Conservation (phyloP, 1,140 invertebrate species). For the Euwallacea similis region DNA sequence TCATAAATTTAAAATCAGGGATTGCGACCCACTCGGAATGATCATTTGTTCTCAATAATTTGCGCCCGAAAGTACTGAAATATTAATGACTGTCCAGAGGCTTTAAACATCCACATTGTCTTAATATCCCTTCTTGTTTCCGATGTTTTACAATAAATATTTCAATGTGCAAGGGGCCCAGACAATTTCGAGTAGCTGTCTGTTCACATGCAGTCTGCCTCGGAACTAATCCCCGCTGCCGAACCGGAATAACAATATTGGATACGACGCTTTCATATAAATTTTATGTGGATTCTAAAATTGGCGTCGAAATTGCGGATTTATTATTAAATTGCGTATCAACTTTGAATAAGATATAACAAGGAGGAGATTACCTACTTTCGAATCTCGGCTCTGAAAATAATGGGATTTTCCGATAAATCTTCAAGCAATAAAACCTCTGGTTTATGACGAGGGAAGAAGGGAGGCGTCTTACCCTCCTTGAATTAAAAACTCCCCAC, state of each 20-base stretch:
- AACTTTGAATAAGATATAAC: constrained; percentile 31
- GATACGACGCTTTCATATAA: constrained; percentile 24
- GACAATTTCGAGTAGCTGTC: no score
- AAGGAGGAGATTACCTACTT: constrained; percentile 23
- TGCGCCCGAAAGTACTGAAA: no score
- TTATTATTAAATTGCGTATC: constrained; percentile 35
- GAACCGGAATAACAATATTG: constrained; percentile 23
- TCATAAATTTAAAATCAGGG: no score
- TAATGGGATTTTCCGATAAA: constrained; percentile 30
- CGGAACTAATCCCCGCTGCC: constrained; percentile 9
- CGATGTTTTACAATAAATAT: constrained; percentile 3
- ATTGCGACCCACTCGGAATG: no score
- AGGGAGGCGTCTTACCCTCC: not conserved
- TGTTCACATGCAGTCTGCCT: no score
- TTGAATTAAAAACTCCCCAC: no score
- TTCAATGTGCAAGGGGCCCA: not conserved
- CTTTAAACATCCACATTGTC: no score
- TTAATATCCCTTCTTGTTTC: no score
- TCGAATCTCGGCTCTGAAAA: constrained; percentile 22
- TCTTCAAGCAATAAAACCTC: constrained; percentile 17
- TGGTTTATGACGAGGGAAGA: constrained; percentile 14
- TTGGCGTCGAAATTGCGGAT: constrained; percentile 28
- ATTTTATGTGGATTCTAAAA: constrained; percentile 26
- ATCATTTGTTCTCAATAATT: no score
- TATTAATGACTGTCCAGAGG: no score